Percentiles rank a stretch among this genome's conserved stretches.
These are phyloP conservation scores for Branchipolynoe longqiensis DNA, from an alignment of 2,888 invertebrate genomes.

Conservation along the genomic window DNA sequence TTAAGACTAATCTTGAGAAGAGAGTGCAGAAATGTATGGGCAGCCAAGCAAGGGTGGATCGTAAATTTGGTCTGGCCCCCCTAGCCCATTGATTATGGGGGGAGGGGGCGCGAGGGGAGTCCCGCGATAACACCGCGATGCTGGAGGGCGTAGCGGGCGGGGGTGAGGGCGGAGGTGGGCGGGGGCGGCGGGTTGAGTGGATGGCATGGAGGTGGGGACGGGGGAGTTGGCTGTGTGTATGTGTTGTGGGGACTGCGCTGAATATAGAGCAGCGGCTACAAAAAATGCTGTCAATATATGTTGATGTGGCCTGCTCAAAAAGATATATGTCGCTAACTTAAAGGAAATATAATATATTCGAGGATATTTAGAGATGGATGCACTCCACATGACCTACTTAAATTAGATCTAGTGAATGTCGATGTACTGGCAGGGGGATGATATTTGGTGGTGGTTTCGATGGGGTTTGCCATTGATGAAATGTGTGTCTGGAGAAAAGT, in stretches of 20 bases:
- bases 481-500: too few relatives aligned
- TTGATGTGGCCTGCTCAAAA: too few relatives aligned
- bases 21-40: constrained; percentile 57
- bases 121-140: constrained; percentile 33
- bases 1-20: constrained; percentile 58
- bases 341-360: too few relatives aligned
- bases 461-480: too few relatives aligned
- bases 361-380: too few relatives aligned
- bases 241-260: neutral
- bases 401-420: too few relatives aligned
- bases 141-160: constrained; percentile 1
- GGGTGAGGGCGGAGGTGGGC: neutral
- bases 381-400: too few relatives aligned
- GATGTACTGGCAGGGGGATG: too few relatives aligned
- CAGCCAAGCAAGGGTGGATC: constrained; percentile 55
- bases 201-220: neutral
- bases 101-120: neutral
- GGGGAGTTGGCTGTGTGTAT: neutral
- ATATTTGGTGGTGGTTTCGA: too few relatives aligned
- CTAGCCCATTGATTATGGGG: constrained; percentile 51
- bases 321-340: too few relatives aligned
- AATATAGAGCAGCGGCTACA: neutral
- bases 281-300: too few relatives aligned
- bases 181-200: neutral
- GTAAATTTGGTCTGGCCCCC: constrained; percentile 48